Conservation (phyloP, 2,113 vertebrate genomes). For the Trematocara unimaculatum region DNA sequence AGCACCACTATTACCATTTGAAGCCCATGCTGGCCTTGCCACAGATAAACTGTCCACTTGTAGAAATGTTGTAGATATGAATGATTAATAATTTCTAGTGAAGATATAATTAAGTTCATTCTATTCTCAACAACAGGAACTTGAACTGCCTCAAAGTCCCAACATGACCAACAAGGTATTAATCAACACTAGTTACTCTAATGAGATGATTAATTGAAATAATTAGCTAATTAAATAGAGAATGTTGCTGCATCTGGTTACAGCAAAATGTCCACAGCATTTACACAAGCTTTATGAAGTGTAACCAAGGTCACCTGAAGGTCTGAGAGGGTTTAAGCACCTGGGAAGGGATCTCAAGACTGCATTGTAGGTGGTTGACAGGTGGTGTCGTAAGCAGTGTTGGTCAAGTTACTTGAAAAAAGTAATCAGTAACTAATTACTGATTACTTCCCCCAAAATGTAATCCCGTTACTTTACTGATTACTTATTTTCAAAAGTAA, state of each 20-base stretch:
- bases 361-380: background rate
- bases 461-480: too few species aligned
- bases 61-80: background rate
- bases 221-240: background rate
- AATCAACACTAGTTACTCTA: background rate
- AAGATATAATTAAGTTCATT: background rate
- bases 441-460: too few species aligned
- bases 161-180: background rate
- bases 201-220: background rate
- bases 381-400: background rate
- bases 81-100: background rate
- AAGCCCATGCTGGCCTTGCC: background rate
- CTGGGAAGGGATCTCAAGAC: background rate
- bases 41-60: background rate
- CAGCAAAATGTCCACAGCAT: accelerated
- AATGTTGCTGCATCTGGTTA: background rate
- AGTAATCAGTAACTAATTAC: too few species aligned
- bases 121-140: background rate
- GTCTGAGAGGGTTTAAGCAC: background rate
- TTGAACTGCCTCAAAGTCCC: background rate
- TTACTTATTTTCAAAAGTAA: too few species aligned
- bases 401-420: too few species aligned
- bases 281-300: background rate
- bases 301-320: background rate
- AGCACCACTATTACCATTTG: background rate